Evolutionary conservation across 2,113 vertebrate species (phyloP).

Genomic region (Turdus rufiventris): DNA sequence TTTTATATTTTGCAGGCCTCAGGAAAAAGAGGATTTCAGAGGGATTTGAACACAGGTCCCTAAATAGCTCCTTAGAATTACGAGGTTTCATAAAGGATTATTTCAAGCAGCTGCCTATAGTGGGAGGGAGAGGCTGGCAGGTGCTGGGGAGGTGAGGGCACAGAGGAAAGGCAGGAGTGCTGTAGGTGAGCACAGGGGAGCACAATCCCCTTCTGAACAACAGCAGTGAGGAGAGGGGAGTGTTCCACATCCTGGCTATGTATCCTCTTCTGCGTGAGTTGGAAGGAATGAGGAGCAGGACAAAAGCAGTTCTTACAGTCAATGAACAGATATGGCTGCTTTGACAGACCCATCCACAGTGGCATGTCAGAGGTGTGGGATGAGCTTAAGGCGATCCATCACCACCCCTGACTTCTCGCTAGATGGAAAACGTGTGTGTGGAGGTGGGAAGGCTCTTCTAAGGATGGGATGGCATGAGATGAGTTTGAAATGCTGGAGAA

Average conservation of each 20-base stretch:
- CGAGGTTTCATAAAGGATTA: conserved; percentile 23
- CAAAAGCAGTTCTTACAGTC: background rate
- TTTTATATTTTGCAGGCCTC: background rate
- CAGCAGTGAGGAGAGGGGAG: background rate
- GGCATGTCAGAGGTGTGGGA: background rate
- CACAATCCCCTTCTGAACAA: background rate
- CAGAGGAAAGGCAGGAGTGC: background rate
- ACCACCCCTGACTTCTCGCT: background rate
- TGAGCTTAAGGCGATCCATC: background rate
- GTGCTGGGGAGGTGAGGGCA: background rate
- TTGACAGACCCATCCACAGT: background rate
- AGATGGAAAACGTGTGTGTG: rapidly evolving
- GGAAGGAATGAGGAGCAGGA: background rate
- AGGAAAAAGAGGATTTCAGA: conserved; percentile 48
- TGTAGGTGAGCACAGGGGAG: background rate
- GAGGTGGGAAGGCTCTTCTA: background rate
- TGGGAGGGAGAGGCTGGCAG: background rate
- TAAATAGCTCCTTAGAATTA: conserved; percentile 60
- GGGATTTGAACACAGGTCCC: conserved; percentile 30
- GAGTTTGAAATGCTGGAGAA: background rate
- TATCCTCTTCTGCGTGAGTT: background rate
- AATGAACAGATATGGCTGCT: rapidly evolving
- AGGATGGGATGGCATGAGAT: background rate
- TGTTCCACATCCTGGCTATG: background rate
- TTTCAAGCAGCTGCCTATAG: background rate